Percentiles rank a stretch among this genome's conserved stretches.
Conservation (phyloP, 2,113 vertebrate species). For the Clarias magur region DNA sequence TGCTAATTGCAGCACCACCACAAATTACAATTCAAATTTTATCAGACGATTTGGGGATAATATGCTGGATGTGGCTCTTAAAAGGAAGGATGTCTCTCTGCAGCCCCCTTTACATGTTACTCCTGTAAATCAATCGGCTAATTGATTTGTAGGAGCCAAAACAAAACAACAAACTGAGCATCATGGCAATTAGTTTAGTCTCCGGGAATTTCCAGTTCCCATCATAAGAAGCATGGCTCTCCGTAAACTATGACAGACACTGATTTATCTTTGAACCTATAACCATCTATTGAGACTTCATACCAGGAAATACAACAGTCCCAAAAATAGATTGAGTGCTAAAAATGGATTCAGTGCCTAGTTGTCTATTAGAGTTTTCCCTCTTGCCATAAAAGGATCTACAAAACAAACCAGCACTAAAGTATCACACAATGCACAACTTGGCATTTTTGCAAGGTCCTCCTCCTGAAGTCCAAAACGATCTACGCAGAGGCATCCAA, state of each 20-base stretch:
- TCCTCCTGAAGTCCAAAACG: not conserved
- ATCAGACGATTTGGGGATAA: slow-evolving; percentile 44
- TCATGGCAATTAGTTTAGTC: not conserved
- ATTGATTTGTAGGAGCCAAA: not conserved
- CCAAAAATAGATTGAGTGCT: not conserved
- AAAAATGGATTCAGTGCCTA: not conserved
- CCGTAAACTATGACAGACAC: not conserved
- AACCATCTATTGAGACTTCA: not conserved
- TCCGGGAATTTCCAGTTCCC: slow-evolving; percentile 21
- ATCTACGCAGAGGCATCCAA: not conserved
- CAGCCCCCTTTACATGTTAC: slow-evolving; percentile 14
- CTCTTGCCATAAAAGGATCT: not conserved
- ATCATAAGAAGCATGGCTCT: not conserved
- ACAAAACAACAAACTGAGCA: not conserved
- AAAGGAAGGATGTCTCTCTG: slow-evolving; percentile 36
- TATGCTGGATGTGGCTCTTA: slow-evolving; percentile 44
- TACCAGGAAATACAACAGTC: not conserved
- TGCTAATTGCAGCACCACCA: slow-evolving; percentile 44
- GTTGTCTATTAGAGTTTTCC: not conserved
- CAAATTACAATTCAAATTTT: slow-evolving; percentile 44
- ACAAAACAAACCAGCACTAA: not conserved
- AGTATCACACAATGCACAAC: not conserved
- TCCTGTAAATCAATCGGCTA: slow-evolving; percentile 25
- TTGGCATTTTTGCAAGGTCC: not conserved
- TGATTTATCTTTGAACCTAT: not conserved